Conservation (phyloP, 2,797 vertebrate species). For the Sciurus carolinensis region DNA sequence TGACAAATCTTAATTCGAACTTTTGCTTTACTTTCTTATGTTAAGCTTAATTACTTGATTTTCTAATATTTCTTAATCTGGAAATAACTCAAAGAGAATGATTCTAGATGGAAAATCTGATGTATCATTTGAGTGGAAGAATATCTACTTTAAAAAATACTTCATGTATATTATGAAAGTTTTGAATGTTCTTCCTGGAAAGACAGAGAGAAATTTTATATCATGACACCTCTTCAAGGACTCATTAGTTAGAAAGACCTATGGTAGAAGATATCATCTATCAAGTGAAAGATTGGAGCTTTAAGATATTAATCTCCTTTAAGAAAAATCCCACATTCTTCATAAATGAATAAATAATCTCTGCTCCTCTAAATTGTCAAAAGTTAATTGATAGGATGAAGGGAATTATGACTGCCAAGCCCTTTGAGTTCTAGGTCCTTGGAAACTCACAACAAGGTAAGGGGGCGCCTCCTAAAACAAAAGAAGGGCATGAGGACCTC, state of each 20-base stretch:
- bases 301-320: background rate
- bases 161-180: background rate
- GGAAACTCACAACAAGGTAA: too few relatives aligned
- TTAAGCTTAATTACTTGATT: constrained; percentile 30
- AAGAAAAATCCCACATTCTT: background rate
- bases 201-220: background rate
- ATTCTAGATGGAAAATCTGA: background rate
- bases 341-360: background rate
- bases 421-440: too few relatives aligned
- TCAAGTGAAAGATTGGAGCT: background rate
- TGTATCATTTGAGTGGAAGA: background rate
- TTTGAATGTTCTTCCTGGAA: background rate
- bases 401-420: too few relatives aligned
- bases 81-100: constrained; percentile 50
- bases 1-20: constrained; percentile 69
- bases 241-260: background rate
- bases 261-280: background rate
- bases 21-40: constrained; percentile 73
- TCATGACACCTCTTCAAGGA: background rate
- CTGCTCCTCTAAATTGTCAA: background rate
- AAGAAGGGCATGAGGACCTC: too few relatives aligned
- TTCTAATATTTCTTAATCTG: constrained; percentile 65
- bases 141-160: background rate
- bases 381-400: background rate
- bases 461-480: too few relatives aligned